Evolutionary conservation across 2,888 invertebrate genomes (phyloP), one percentile per base, ranked within the genome.

Genomic region (Nebria salina): DNA sequence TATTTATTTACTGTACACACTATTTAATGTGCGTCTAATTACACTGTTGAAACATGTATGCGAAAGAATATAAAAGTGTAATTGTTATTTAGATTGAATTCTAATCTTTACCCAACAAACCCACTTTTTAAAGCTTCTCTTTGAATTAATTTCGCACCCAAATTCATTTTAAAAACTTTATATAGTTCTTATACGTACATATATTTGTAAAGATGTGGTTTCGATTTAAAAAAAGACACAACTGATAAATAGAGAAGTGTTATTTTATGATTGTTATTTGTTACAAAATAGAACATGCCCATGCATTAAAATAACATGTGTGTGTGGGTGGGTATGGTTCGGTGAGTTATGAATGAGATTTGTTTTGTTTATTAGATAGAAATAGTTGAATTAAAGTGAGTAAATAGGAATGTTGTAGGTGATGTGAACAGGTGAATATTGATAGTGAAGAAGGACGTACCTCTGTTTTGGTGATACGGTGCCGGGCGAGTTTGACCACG

Each of bases 401-500:
- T 34, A 34, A 4, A 2, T 5, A 2, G 34, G 5, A 34, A 34
- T 34, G 34, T 34, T 34, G 34, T 34, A 34, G 34, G 34, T 34
- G 34, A 8, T 15, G 65, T 65, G 65, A n/a, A 66, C 66, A 66
- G 7, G 65, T 13, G 13, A 15, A 65, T 65, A 15, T 65, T 5
- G 15, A 8, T 6, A n/a, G 4, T 65, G 5, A 72, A 15, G 0
- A 20, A 72, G 76, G 80, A 85, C 92, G 92, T 91, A 98, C 98
- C 96, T 99, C 98, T 88, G 97, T 98, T 92, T 98, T 98, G 86
- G 98, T 98, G 89, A 98, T 96, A 89, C 97, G 95, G 92, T 99
- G 99, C 88, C 96, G 94, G 86, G 98, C 99, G 89, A 98, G 92
- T 91, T 98, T 98, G 86, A 99, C 99, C 86, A 98, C 98, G 85